Base-by-base conservation (phyloP, 92 coral and sea anemone species). In the Heteractis magnifica region DNA sequence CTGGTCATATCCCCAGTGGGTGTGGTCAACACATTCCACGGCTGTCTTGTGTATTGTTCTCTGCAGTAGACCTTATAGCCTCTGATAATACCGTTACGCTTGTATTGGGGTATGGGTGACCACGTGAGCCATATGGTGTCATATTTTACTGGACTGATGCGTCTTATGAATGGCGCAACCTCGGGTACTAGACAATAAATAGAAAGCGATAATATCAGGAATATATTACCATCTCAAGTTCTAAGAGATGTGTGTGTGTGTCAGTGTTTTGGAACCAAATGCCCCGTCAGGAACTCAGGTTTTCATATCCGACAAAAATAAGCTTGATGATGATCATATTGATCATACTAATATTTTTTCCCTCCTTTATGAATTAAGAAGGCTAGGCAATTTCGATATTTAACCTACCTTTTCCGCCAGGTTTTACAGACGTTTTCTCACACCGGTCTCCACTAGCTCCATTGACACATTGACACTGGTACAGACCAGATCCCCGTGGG, bases 61-160 rank as follows among this genome's bases (percentile, higher is more conserved):
- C 19, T 56, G 83, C 16, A 64, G 83, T 79, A 79, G 48, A 79
- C 49, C 16, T 65, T 71, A 19, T 60, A 65, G 23, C 83, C 83
- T 65, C 19, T 0, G 75, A 79, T 79, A 5, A 79, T 65, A 18
- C 83, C 83, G 44, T 79, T 79, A 8, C 83, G 75, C 64, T 79
- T 44, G n/a, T 49, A 19, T 79, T 79, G 6, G 19, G 83, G 83
- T 34, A 79, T 58, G 4, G 74, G 62, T 65, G 55, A 72, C 83
- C 83, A 79, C 75, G 52, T 79, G 18, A 64, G 59, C 41, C 53
- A 18, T 4, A 79, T 58, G 55, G 72, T 59, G 71, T 51, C 65
- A 60, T 59, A 51, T 56, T 51, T 58, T 12, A 79, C 16, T 79
- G 82, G 82, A 79, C 20, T 60, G 41, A 70, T 51, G 64, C 51